phyloP scores from a whole-genome alignment of 2,888 invertebrate species.

The Lissocephala sabroskyi region DNA sequence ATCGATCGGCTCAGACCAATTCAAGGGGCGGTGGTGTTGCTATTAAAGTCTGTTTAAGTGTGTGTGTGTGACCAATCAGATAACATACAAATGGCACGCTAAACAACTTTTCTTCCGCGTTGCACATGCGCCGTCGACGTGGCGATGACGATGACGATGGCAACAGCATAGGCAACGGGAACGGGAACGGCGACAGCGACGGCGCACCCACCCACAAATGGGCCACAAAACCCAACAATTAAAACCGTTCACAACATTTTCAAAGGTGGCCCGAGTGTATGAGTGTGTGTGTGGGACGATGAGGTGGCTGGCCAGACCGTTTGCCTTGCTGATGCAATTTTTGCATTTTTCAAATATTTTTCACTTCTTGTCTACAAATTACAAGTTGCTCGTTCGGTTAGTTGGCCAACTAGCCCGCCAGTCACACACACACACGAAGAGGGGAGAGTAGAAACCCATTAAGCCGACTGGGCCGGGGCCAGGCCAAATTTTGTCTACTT shows the following conservation, averaged over 20 bases:
- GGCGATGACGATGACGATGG: conserved; percentile 17
- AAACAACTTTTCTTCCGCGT: conserved; percentile 62
- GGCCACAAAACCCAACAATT: conserved; percentile 53
- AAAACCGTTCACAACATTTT: conserved; percentile 44
- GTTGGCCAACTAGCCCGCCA: conserved; percentile 29
- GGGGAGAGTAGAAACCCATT: too few relatives aligned
- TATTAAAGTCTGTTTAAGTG: too few relatives aligned
- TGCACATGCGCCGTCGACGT: conserved; percentile 44
- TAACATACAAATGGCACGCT: conserved; percentile 55
- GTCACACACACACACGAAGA: conserved; percentile 2
- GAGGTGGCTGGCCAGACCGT: background rate
- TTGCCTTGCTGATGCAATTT: conserved; percentile 54
- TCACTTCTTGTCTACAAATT: conserved; percentile 45
- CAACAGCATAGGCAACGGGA: conserved; percentile 2
- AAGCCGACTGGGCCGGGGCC: background rate
- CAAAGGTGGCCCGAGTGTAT: background rate
- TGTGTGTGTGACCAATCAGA: conserved; percentile 40
- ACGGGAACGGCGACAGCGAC: conserved; percentile 2
- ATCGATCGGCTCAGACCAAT: conserved; percentile 17
- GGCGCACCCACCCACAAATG: conserved; percentile 61
- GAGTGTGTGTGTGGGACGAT: background rate
- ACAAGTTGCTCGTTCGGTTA: conserved; percentile 14
- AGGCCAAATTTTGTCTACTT: conserved; percentile 16
- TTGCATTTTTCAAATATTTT: conserved; percentile 55
- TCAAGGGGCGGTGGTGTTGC: too few relatives aligned